Evolutionary conservation across 2,888 invertebrate species (phyloP).

Genomic region (Lasioglossum lativentre): DNA sequence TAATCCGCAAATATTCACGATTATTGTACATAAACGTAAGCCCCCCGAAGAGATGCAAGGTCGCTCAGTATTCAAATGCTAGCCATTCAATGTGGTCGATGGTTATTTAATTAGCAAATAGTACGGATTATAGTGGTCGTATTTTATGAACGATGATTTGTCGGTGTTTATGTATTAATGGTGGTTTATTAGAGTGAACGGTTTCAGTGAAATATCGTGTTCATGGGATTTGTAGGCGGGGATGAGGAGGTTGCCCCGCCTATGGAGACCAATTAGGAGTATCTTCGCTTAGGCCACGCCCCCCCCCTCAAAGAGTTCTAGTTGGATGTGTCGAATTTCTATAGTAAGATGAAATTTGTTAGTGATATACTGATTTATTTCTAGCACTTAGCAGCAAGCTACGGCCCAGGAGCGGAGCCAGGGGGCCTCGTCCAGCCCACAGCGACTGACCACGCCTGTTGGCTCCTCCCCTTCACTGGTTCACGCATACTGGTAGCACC

Average conservation of each 20-base stretch:
- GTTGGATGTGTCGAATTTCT: not conserved
- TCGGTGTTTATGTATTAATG: no score
- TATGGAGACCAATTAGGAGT: not conserved
- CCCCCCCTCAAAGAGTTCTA: no score
- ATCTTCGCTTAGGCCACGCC: not conserved
- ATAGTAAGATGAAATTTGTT: not conserved
- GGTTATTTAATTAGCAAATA: not conserved
- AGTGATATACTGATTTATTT: no score
- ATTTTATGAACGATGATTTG: not conserved
- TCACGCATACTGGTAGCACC: no score
- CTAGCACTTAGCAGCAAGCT: not conserved
- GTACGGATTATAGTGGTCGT: not conserved
- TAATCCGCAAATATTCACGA: constrained; percentile 6
- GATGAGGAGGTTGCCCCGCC: no score
- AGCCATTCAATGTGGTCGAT: not conserved
- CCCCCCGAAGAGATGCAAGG: not conserved
- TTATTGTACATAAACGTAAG: not conserved
- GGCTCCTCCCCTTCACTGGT: not conserved
- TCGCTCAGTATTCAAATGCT: not conserved
- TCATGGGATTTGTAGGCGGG: no score
- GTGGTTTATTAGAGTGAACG: no score
- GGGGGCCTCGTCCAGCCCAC: no score
- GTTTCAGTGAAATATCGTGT: not conserved
- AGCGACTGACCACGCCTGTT: not conserved
- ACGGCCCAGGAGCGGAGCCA: not conserved